phyloP scores from a whole-genome alignment of 1,140 invertebrate genomes.

The Hypothenemus hampei region DNA sequence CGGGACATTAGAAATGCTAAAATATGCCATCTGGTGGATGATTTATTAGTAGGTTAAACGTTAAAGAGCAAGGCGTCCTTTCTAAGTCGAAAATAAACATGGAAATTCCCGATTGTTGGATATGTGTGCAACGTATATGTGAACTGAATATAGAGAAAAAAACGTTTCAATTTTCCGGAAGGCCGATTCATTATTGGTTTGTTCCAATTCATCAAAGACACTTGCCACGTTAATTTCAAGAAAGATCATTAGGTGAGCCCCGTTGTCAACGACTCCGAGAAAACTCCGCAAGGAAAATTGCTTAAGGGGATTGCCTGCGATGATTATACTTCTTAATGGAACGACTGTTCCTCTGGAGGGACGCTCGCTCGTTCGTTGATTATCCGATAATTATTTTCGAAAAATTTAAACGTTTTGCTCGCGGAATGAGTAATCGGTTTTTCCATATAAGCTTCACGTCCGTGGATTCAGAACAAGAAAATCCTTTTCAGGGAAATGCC shows the following conservation, averaged over 20 bases:
- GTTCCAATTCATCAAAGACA: slow-evolving; percentile 26
- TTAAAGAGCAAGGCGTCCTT: slow-evolving; percentile 16
- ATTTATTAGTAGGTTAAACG: slow-evolving; percentile 39
- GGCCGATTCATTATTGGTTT: slow-evolving; percentile 17
- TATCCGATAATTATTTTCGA: neutral
- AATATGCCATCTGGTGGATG: slow-evolving; percentile 47
- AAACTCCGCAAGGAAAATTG: slow-evolving; percentile 18
- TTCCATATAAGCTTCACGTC: slow-evolving; percentile 2
- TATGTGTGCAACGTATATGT: too few relatives aligned
- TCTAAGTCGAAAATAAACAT: slow-evolving; percentile 24
- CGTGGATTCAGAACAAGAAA: slow-evolving; percentile 13
- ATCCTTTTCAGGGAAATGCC: slow-evolving; percentile 16
- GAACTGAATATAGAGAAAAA: neutral
- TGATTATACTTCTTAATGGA: slow-evolving; percentile 18
- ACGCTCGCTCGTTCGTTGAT: neutral
- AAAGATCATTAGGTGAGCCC: slow-evolving; percentile 25
- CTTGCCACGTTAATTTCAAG: slow-evolving; percentile 20
- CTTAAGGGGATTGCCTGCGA: slow-evolving; percentile 16
- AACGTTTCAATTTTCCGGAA: slow-evolving; percentile 9
- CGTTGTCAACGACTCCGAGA: slow-evolving; percentile 17
- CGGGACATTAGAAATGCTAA: slow-evolving; percentile 45
- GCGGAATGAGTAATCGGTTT: slow-evolving; percentile 3
- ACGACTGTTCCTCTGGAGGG: neutral
- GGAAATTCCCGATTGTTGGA: neutral
- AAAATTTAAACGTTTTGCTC: neutral